Conservation (phyloP, 1,140 invertebrate genomes). For the Brachystomella parvula region DNA sequence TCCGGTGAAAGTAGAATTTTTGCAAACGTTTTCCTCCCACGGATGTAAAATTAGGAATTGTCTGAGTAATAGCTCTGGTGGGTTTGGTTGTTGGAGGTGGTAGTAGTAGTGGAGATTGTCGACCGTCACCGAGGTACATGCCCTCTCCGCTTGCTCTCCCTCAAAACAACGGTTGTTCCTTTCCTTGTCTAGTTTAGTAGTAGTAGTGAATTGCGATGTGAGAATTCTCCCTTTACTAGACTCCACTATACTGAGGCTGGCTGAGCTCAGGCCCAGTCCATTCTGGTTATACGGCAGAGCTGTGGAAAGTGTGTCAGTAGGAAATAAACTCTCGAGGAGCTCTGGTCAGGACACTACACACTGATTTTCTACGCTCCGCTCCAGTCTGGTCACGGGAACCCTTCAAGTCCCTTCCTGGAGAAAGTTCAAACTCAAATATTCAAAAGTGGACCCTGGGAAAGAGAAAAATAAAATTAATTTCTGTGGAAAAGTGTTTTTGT, state of each 20-base stretch:
- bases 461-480: too few species aligned
- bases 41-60: too few species aligned
- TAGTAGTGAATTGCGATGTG: too few species aligned
- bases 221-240: background rate
- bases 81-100: background rate
- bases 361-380: too few species aligned
- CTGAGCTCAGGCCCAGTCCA: slow-evolving; percentile 16
- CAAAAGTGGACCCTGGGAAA: too few species aligned
- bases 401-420: too few species aligned
- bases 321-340: slow-evolving; percentile 34
- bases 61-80: background rate
- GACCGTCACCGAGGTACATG: background rate
- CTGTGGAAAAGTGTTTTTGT: too few species aligned
- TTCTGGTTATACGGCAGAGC: slow-evolving; percentile 22
- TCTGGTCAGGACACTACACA: too few species aligned
- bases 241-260: background rate
- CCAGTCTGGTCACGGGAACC: too few species aligned
- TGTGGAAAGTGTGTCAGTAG: slow-evolving; percentile 38
- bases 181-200: background rate
- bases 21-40: too few species aligned
- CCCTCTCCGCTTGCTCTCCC: background rate
- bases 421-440: too few species aligned
- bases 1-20: too few species aligned
- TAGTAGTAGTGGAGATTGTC: background rate
- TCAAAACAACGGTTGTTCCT: background rate